A percentile compares a stretch with the other conserved stretches of the same genome.
phyloP scores from a whole-genome alignment of 2,888 invertebrate species.

The Anoncus sp. region DNA sequence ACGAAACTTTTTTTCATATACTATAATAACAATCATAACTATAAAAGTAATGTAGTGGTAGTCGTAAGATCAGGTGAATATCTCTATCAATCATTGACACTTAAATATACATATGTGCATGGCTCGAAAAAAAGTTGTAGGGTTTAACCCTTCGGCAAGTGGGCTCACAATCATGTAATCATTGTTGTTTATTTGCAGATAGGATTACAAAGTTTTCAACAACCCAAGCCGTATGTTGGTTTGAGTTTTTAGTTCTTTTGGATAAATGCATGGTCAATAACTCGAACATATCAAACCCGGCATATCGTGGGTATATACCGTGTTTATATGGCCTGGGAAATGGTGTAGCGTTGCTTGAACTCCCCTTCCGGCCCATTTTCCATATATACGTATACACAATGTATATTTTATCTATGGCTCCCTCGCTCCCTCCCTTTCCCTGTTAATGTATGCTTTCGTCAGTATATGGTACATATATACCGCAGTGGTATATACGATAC shows the following conservation, averaged over 20 bases:
- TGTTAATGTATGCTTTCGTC: neutral
- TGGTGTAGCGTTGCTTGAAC: neutral
- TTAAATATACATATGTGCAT: neutral
- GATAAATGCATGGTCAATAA: neutral
- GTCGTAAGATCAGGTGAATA: neutral
- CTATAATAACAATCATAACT: constrained; percentile 1
- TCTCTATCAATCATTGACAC: constrained; percentile 6
- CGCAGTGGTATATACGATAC: neutral
- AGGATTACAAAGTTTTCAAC: too few relatives aligned
- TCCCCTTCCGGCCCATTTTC: neutral
- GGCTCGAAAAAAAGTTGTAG: neutral
- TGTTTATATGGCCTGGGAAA: neutral
- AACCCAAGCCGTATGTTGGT: too few relatives aligned
- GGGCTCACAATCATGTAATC: neutral
- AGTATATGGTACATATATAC: constrained; percentile 1
- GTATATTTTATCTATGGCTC: neutral
- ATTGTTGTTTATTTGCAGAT: too few relatives aligned
- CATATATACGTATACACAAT: neutral
- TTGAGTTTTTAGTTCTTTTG: neutral
- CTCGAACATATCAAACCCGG: neutral
- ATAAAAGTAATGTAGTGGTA: neutral
- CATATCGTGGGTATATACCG: neutral
- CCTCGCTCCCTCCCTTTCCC: constrained; percentile 7
- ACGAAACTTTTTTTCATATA: constrained; percentile 8
- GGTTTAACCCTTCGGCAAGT: neutral